phyloP scores from a whole-genome alignment of 2,888 invertebrate genomes.

The Caenorhabditis auriculariae region DNA sequence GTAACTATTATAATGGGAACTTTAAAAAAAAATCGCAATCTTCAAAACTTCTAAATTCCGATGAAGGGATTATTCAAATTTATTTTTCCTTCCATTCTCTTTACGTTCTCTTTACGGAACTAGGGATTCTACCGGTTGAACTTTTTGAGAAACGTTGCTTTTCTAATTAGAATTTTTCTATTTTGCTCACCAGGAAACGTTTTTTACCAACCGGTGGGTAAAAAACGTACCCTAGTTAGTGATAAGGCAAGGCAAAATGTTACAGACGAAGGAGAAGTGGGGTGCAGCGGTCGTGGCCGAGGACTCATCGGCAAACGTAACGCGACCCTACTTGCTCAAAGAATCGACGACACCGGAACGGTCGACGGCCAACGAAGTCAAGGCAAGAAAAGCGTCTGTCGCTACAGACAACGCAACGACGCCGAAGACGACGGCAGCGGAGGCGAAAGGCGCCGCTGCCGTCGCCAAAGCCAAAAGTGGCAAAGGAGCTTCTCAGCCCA shows the following conservation, averaged over 20 bases:
- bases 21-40: no score
- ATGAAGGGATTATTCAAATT: no score
- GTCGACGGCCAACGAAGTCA: constrained; percentile 4
- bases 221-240: no score
- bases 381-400: neutral
- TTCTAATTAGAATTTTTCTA: no score
- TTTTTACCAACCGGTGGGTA: no score
- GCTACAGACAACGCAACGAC: constrained; percentile 17
- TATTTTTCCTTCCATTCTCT: neutral
- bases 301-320: constrained; percentile 10
- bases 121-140: no score
- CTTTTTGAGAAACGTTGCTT: no score
- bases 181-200: no score
- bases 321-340: constrained; percentile 7
- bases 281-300: constrained; percentile 17
- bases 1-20: no score
- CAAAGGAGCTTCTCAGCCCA: neutral
- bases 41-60: no score
- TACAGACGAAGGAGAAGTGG: constrained; percentile 32
- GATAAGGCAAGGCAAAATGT: no score
- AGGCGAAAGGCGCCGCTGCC: constrained; percentile 30
- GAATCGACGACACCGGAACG: constrained; percentile 20
- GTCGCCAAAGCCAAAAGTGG: constrained; percentile 24
- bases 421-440: constrained; percentile 18
- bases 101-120: neutral